These are phyloP conservation scores for Saturnia pavonia DNA, from an alignment of 2,888 invertebrate genomes.

Conservation along the genomic window DNA sequence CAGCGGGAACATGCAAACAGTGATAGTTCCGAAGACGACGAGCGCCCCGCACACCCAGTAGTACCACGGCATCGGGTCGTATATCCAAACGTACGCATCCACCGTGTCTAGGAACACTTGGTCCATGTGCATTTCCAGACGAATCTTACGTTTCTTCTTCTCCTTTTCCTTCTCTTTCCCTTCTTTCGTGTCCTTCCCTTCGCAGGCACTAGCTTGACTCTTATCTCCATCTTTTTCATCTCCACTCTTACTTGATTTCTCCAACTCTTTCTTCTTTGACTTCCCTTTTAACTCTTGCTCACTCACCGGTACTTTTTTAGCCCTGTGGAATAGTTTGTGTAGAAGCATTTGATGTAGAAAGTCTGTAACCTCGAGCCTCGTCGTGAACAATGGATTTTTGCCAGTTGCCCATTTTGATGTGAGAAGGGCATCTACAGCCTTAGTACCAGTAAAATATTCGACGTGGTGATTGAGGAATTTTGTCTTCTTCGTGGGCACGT, in stretches of 20 bases:
- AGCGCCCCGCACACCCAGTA: conserved; percentile 97
- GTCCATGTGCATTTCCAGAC: conserved; percentile 98
- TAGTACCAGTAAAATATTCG: conserved; percentile 96
- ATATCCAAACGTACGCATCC: conserved; percentile 98
- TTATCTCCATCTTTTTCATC: conserved; percentile 76
- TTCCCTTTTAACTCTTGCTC: conserved; percentile 85
- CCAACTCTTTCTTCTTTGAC: conserved; percentile 81
- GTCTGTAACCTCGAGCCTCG: conserved; percentile 89
- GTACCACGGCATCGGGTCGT: conserved; percentile 96
- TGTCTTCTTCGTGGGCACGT: conserved; percentile 96
- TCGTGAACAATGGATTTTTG: conserved; percentile 89
- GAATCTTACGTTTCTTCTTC: conserved; percentile 93
- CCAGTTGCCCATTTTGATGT: conserved; percentile 94
- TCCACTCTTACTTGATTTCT: conserved; percentile 78
- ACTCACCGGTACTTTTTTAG: conserved; percentile 86
- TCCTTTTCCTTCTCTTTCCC: conserved; percentile 73
- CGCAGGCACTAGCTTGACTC: conserved; percentile 68
- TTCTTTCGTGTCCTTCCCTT: conserved; percentile 68
- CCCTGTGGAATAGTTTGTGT: conserved; percentile 97
- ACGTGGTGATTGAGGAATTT: conserved; percentile 98
- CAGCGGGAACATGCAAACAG: conserved; percentile 98
- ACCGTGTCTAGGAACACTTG: conserved; percentile 96
- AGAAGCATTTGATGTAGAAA: conserved; percentile 92
- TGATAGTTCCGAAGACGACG: conserved; percentile 95
- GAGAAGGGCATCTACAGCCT: conserved; percentile 95